Evolutionary conservation across 2,888 invertebrate genomes (phyloP).

Genomic region (Tromatobia lineatoria): DNA sequence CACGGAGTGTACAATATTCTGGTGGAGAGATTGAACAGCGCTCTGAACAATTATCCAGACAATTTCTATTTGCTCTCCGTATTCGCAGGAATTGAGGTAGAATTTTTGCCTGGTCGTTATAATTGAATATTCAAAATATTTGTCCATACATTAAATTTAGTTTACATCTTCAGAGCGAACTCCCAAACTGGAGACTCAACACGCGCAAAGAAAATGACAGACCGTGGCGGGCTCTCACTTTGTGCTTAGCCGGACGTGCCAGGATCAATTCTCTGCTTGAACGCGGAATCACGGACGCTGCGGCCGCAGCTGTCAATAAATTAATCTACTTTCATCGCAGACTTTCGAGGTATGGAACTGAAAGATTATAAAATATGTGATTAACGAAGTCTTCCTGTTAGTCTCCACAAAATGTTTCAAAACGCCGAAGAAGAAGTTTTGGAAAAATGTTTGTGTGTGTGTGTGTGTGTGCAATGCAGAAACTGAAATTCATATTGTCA

Average conservation of each 20-base stretch:
- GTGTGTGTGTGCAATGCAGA: too few relatives aligned
- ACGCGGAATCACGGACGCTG: conserved; percentile 72
- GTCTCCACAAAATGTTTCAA: too few relatives aligned
- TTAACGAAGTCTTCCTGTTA: not conserved
- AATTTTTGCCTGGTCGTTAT: not conserved
- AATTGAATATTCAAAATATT: not conserved
- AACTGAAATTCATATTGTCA: too few relatives aligned
- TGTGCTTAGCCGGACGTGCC: conserved; percentile 79
- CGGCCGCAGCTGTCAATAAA: conserved; percentile 79
- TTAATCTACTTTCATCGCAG: conserved; percentile 79
- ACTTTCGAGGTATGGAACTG: conserved; percentile 76
- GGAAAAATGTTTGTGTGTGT: too few relatives aligned
- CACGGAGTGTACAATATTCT: conserved; percentile 63
- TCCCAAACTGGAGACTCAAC: conserved; percentile 87
- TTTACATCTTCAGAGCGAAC: conserved; percentile 78
- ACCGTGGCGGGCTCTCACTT: conserved; percentile 78
- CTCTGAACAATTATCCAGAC: conserved; percentile 86
- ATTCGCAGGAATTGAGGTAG: conserved; percentile 86
- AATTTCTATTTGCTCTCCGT: conserved; percentile 87
- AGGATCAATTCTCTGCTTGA: conserved; percentile 75
- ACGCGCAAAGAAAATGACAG: conserved; percentile 72
- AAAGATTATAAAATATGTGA: conserved; percentile 1
- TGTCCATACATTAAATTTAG: not conserved
- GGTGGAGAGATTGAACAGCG: conserved; percentile 72
- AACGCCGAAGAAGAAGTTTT: too few relatives aligned